A percentile compares a stretch with the other conserved stretches of the same genome.
Conservation (phyloP, 1,140 invertebrate species). For the Dinoponera quadriceps region DNA sequence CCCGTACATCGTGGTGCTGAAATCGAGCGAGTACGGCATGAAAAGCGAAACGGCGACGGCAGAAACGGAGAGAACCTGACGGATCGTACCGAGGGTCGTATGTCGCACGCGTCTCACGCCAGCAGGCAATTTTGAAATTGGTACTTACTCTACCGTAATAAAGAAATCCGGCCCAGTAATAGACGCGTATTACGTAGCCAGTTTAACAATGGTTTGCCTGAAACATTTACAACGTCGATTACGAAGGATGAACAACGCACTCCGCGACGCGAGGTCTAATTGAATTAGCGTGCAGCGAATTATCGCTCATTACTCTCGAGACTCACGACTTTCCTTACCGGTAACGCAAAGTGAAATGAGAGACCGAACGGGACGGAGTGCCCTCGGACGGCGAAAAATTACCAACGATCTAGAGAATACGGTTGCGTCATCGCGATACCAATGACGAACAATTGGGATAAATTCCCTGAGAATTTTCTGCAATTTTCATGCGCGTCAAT, state of each 20-base stretch:
- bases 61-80: background rate
- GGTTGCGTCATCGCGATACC: background rate
- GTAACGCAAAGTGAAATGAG: slow-evolving; percentile 83
- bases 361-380: slow-evolving; percentile 46
- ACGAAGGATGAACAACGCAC: slow-evolving; percentile 56
- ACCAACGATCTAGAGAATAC: slow-evolving; percentile 40
- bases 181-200: slow-evolving; percentile 81
- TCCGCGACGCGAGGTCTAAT: slow-evolving; percentile 63
- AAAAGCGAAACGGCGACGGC: background rate
- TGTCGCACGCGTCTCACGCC: background rate
- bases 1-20: slow-evolving; percentile 26
- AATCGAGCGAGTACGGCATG: background rate
- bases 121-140: slow-evolving; percentile 36
- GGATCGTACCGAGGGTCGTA: background rate
- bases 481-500: slow-evolving; percentile 14
- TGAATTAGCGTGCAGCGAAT: slow-evolving; percentile 69
- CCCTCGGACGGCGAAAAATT: slow-evolving; percentile 46
- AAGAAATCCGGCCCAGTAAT: slow-evolving; percentile 80
- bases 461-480: no score
- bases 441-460: background rate
- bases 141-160: slow-evolving; percentile 83
- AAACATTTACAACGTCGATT: slow-evolving; percentile 76
- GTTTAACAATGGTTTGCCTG: slow-evolving; percentile 82
- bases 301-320: slow-evolving; percentile 47
- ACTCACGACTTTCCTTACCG: slow-evolving; percentile 81